Evolutionary conservation across 2,888 invertebrate species (phyloP), one percentile per base, ranked within the genome.

Genomic region (Taenaris catops): DNA sequence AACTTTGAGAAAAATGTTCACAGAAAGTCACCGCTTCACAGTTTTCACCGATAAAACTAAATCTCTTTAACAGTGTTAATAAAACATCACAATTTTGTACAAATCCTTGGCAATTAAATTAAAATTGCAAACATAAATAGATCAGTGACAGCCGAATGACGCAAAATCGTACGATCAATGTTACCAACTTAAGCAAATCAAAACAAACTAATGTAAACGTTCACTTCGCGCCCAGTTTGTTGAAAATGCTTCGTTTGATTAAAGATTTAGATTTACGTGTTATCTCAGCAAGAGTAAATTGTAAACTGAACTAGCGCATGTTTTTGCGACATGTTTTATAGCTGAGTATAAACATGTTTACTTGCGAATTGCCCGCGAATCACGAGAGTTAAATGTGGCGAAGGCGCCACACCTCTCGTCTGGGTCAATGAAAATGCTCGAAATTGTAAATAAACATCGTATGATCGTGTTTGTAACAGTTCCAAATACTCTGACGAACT

Each of bases 121-220:
- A 36, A 36, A 47, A 45, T 51, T 26, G 36, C 39, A 37, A 56
- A 54, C 55, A 68, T 57, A 74, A 68, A 69, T 75, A 75, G 70
- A 72, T 66, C 68, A 60, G 63, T 68, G 70, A 72, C 71, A 69
- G 20, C 34, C 28, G 39, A 36, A 32, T 75, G 73, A 81, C 80
- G 79, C 78, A 57, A 70, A 66, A 78, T 80, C 80, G 66, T 49
- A 58, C 66, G 73, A 80, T 78, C 64, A 59, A 48, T 51, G 44
- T 44, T 69, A 48, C 74, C 78, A 74, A 74, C 60, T 9, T 52
- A 9, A 59, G 42, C 37, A 46, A 52, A 66, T 54, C 58, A 67
- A 58, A 66, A 64, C 58, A 68, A 63, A 62, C 45, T 38, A n/a
- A n/a, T n/a, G n/a, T n/a, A n/a, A 17, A 17, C 16, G 16, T 17